A percentile compares a stretch with the other conserved stretches of the same genome.
Conservation (phyloP, 2,888 invertebrate species). For the Oxycera nigricornis region DNA sequence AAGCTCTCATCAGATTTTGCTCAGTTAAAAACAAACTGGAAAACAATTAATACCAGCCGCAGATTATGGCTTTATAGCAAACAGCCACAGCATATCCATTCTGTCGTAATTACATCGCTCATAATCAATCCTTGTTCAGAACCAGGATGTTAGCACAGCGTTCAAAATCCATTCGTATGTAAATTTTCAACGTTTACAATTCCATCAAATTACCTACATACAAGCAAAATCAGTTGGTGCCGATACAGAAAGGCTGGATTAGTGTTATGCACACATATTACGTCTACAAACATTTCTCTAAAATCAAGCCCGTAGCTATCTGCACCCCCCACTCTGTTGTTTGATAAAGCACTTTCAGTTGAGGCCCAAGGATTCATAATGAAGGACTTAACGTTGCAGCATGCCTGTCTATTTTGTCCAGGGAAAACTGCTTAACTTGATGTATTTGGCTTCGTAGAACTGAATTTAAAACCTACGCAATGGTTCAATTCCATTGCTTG, state of each 20-base stretch:
- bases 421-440: too few relatives aligned
- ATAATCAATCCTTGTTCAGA: slow-evolving; percentile 3
- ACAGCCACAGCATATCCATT: background rate
- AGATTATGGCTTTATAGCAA: slow-evolving; percentile 14
- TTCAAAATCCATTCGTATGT: slow-evolving; percentile 29
- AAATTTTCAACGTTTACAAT: slow-evolving; percentile 31
- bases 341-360: background rate
- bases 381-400: background rate
- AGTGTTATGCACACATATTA: background rate
- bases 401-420: background rate
- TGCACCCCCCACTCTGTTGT: background rate
- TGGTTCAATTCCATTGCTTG: too few relatives aligned
- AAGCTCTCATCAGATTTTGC: slow-evolving; percentile 26
- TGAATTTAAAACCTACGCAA: too few relatives aligned
- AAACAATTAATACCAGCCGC: slow-evolving; percentile 26
- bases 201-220: slow-evolving; percentile 23
- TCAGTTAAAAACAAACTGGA: slow-evolving; percentile 30
- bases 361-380: background rate
- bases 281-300: background rate
- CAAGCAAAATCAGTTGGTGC: background rate
- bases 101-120: slow-evolving; percentile 1
- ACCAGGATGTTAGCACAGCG: slow-evolving; percentile 11
- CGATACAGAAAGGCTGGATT: background rate
- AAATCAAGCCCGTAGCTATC: background rate
- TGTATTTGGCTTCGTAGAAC: too few relatives aligned